A percentile compares a stretch with the other conserved stretches of the same genome.
Conservation (phyloP, 2,888 invertebrate genomes). For the Bugulina stolonifera region DNA sequence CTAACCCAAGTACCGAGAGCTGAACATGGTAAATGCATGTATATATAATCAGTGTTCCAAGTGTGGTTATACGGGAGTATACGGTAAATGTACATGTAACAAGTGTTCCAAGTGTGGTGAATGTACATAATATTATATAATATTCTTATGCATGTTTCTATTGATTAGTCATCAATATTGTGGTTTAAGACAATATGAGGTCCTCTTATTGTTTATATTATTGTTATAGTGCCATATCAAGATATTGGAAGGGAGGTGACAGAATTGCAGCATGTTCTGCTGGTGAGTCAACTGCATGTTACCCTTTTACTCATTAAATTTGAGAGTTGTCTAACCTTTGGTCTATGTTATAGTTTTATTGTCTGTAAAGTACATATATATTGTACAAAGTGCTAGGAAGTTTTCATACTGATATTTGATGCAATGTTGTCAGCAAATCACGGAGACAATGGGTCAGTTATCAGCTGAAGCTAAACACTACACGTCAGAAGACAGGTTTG, state of each 20-base stretch:
- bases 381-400: neutral
- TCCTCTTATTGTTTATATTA: neutral
- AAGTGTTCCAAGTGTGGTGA: no score
- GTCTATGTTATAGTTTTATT: no score
- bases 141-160: no score
- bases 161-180: no score
- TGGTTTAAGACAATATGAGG: no score
- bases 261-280: slow-evolving; percentile 40
- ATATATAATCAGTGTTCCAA: no score
- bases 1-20: slow-evolving; percentile 42
- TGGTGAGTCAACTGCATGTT: slow-evolving; percentile 41
- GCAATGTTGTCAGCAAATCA: neutral
- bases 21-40: slow-evolving; percentile 39
- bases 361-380: no score
- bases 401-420: neutral
- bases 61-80: no score
- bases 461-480: slow-evolving; percentile 21
- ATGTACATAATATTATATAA: no score
- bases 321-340: no score
- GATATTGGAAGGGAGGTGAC: slow-evolving; percentile 38
- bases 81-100: no score
- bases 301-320: no score
- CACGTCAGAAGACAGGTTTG: slow-evolving; percentile 37
- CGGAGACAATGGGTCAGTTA: slow-evolving; percentile 15
- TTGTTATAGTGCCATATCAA: slow-evolving; percentile 12